phyloP scores from a whole-genome alignment of 2,113 vertebrate genomes.

The Myiopsitta monachus region DNA sequence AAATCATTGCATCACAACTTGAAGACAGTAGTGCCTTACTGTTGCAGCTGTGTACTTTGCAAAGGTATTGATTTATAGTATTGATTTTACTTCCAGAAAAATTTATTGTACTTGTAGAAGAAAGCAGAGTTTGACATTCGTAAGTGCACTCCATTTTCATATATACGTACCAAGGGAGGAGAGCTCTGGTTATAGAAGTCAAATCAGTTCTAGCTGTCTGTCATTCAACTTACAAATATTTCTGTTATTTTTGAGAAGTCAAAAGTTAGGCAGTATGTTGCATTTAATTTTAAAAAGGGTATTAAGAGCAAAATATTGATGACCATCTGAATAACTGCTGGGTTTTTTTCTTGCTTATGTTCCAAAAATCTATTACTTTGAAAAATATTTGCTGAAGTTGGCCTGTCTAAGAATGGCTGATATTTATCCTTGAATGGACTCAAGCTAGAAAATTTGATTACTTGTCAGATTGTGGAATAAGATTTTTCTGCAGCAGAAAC shows the following conservation, averaged over 20 bases:
- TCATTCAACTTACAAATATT: conserved; percentile 28
- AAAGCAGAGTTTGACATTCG: conserved; percentile 20
- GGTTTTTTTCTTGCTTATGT: fast-evolving
- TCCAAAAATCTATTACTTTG: not conserved
- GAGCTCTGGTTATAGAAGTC: conserved; percentile 1
- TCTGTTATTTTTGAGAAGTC: not conserved
- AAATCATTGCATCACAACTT: not conserved
- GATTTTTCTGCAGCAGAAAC: not conserved
- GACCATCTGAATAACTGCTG: not conserved
- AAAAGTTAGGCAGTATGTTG: not conserved
- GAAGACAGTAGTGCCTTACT: not conserved
- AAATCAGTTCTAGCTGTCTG: conserved; percentile 15
- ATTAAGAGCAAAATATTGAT: not conserved
- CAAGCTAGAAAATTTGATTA: not conserved
- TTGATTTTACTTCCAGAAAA: conserved; percentile 46
- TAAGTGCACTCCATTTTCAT: conserved; percentile 45
- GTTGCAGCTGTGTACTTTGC: not conserved
- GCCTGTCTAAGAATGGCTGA: not conserved
- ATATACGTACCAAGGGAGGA: not conserved
- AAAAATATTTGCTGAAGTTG: not conserved
- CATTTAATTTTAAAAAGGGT: conserved; percentile 1
- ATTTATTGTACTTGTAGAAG: not conserved
- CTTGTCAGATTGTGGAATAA: not conserved
- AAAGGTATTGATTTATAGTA: conserved; percentile 22
- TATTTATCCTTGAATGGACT: not conserved